Base-by-base conservation (phyloP, 2,888 invertebrate species). In the Tromatobia lineatoria region DNA sequence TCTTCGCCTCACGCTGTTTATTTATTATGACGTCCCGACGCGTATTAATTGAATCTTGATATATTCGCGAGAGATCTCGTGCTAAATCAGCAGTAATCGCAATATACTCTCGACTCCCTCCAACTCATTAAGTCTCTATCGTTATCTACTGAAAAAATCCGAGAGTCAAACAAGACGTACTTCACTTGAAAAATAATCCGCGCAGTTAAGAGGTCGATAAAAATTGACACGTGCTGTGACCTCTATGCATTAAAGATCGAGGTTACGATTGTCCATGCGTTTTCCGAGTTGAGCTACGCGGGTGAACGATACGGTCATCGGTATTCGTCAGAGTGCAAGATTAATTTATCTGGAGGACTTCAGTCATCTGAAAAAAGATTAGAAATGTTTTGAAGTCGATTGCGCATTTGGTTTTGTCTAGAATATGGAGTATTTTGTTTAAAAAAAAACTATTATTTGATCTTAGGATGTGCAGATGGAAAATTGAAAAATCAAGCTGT, bases 1-100 rank as follows among this genome's bases (percentile, higher is more conserved):
- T 70, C 71, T 23, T 11, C 73, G 25, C 50, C 64, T 42, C 64
- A 18, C 57, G 38, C 47, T 80, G 80, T 82, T 85, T 85, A 85
- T 82, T 82, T 85, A 74, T 85, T 83, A 85, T 85, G 82, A 85
- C 85, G 82, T 80, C 50, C 67, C 47, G 80, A 70, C 64, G 82
- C 71, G 67, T 82, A 80, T 85, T 85, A 85, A 85, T 85, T 85
- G 85, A 85, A 85, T 83, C 80, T 83, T 83, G 83, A 83, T 83
- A 83, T 76, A 83, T 83, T 83, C 76, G 59, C 76, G n/a, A 47
- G 75, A 71, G 70, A 83, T 83, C 76, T 67, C 71, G 71, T 69
- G 61, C 71, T 59, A 45, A 70, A 83, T 83, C 80, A 80, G 71
- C 80, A 71, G 20, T 76, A 83, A 83, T 82, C 82, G 38, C 82